Evolutionary conservation across 2,113 vertebrate species (phyloP), one percentile per base, ranked within the genome.

Genomic region (Cyanoliseus patagonus): DNA sequence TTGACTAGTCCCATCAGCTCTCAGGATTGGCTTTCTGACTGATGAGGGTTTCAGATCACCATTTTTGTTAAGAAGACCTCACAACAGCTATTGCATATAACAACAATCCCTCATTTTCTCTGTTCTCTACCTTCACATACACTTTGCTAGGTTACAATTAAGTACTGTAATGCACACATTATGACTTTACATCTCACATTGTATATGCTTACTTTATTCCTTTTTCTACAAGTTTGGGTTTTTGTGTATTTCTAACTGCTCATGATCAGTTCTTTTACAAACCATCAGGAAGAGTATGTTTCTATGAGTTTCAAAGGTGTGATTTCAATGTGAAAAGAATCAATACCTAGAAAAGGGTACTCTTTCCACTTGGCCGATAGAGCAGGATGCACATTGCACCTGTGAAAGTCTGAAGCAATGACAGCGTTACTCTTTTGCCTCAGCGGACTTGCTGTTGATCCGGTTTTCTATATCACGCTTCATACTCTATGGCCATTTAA

Each of bases 391-490:
- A 74, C 35, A 19, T 53, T 80, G 59, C 49, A 11, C 16, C 59
- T 77, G 28, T 53, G 62, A 75, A 93, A 92, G 31, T 87, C 64
- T 94, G 63, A 55, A 92, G 39, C 42, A 88, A 74, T 64, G 31
- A 66, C 59, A 66, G 70, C 13, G 52, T 67, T 94, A 74, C 61
- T 53, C 33, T 92, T 85, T 84, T 85, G 52, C 84, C 33, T 81
- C 42, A 51, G 51, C 42, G n/a, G 6, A 69, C 18, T 42, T 86
- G 33, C 33, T 93, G 61, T 76, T 92, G 19, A 57, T 69, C 49
- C 35, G 15, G 33, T 93, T 86, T 92, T 86, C 79, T 87, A 0
- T 67, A 74, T 77, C 31, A 70, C 4, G 37, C 33, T 91, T 77
- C 63, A 41, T 35, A 70, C 4, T 77, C 2, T 39, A 41, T 28